Evolutionary conservation across 1,140 invertebrate species (phyloP).

Genomic region (Lineus longissimus): DNA sequence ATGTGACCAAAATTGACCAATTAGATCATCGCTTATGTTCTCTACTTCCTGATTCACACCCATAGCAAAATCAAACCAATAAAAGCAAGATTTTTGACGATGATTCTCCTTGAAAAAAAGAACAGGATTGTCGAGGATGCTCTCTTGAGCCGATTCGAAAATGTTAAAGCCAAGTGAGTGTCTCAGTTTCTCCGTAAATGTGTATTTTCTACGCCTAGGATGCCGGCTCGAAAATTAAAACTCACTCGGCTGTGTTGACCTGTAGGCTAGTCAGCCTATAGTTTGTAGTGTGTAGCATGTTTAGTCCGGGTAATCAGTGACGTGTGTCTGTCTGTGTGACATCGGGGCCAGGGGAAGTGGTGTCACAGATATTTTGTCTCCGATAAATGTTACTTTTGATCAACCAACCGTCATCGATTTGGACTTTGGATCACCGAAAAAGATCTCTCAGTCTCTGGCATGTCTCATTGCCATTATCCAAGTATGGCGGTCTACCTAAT

Average conservation of each 20-base stretch:
- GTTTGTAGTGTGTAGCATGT: background rate
- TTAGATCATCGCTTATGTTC: background rate
- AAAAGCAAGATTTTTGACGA: slow-evolving; percentile 45
- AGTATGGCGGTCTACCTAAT: too few species aligned
- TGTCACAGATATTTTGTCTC: too few species aligned
- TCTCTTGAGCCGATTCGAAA: slow-evolving; percentile 89
- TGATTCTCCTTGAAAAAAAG: slow-evolving; percentile 99
- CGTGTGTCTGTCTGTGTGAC: too few species aligned
- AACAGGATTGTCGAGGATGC: slow-evolving; percentile 97
- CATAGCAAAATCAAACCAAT: background rate
- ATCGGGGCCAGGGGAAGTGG: too few species aligned
- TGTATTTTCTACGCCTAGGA: background rate
- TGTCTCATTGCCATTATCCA: too few species aligned
- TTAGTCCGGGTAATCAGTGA: background rate
- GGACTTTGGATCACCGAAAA: too few species aligned
- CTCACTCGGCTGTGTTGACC: background rate
- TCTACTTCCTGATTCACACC: background rate
- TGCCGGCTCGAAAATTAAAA: slow-evolving; percentile 4
- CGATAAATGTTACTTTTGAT: too few species aligned
- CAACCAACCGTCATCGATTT: too few species aligned
- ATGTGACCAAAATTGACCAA: too few species aligned
- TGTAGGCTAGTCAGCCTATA: background rate
- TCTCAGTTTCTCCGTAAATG: slow-evolving; percentile 35
- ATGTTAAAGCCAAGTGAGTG: slow-evolving; percentile 89
- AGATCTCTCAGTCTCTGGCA: too few species aligned